A percentile compares a stretch with the other conserved stretches of the same genome.
Evolutionary conservation across 2,113 vertebrate species (phyloP).

Genomic region (Mobula hypostoma): DNA sequence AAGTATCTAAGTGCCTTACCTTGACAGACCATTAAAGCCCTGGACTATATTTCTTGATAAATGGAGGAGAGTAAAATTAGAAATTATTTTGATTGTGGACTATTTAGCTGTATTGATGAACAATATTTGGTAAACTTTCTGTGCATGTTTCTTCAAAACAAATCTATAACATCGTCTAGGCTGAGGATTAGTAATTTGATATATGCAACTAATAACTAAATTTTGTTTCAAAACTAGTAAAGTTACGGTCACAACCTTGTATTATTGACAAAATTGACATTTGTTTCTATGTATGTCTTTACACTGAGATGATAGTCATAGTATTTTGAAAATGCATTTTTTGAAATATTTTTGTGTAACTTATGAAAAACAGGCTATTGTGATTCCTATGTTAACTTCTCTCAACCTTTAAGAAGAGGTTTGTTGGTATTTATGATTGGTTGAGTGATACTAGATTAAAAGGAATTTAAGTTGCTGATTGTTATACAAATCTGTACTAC

Average conservation of each 20-base stretch:
- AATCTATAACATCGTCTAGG: background rate
- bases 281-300: background rate
- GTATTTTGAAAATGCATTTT: constrained; percentile 7
- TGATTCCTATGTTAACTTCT: background rate
- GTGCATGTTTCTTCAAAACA: background rate
- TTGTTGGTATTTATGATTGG: background rate
- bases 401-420: constrained; percentile 5
- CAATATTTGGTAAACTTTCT: background rate
- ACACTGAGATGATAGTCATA: background rate
- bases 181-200: background rate
- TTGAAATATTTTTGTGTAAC: background rate
- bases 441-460: background rate
- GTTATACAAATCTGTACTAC: background rate
- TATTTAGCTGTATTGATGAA: background rate
- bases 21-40: no score
- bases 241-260: background rate
- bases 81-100: background rate
- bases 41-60: background rate
- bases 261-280: background rate
- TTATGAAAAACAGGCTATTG: background rate
- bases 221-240: background rate
- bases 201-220: background rate
- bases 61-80: background rate
- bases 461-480: background rate
- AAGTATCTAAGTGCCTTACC: no score